Percentiles rank a stretch among this genome's conserved stretches.
Conservation (phyloP, 2,113 vertebrate genomes). For the Ceyx melanurus region DNA sequence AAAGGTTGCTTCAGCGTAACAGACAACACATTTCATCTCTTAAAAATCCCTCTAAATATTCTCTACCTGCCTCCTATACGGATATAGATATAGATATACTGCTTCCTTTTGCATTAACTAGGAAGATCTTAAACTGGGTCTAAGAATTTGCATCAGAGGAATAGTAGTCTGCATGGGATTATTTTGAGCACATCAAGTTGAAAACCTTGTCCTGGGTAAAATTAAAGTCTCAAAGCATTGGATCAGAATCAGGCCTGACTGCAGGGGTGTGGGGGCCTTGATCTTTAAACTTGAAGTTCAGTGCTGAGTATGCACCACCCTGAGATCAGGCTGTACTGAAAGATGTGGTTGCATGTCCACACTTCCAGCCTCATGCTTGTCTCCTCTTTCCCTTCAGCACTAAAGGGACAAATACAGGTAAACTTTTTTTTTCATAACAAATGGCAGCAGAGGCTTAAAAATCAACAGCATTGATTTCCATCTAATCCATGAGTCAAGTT, state of each 20-base stretch:
- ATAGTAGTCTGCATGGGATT: background rate
- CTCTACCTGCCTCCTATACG: background rate
- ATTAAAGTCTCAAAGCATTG: background rate
- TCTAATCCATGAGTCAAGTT: background rate
- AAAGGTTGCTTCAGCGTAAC: background rate
- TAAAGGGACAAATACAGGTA: background rate
- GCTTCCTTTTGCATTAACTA: background rate
- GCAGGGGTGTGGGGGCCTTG: background rate
- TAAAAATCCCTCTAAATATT: background rate
- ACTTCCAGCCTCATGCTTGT: background rate
- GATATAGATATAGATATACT: background rate
- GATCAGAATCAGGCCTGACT: background rate
- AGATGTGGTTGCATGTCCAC: background rate
- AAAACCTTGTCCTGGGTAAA: background rate
- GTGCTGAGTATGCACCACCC: background rate
- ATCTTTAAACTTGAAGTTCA: background rate
- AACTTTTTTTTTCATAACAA: background rate
- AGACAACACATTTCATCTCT: background rate
- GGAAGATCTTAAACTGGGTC: background rate
- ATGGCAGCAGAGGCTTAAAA: background rate
- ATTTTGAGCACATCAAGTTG: background rate
- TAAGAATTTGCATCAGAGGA: background rate
- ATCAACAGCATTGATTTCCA: background rate
- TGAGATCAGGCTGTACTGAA: background rate
- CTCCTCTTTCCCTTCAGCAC: background rate